These are phyloP conservation scores for Lepidurus packardi DNA, from an alignment of 1,140 invertebrate species.

Conservation along the genomic window DNA sequence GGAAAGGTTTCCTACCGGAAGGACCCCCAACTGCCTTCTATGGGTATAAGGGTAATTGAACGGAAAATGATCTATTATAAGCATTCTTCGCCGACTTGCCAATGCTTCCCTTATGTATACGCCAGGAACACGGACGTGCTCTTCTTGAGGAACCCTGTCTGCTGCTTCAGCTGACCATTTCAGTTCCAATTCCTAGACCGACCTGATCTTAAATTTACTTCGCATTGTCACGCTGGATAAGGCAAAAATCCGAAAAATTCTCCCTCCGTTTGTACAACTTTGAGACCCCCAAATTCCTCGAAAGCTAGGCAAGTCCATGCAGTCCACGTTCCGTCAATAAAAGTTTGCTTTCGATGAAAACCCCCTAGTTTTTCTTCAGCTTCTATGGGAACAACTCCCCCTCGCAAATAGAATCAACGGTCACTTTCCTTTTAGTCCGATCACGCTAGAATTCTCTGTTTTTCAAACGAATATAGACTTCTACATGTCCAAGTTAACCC, in stretches of 20 bases:
- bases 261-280: no score
- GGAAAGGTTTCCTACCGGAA: neutral
- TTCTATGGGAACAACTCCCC: neutral
- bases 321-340: conserved; percentile 19
- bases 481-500: no score
- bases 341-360: neutral
- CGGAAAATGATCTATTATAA: conserved; percentile 22
- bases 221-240: neutral
- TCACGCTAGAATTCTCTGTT: no score
- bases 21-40: neutral
- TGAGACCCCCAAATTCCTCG: neutral
- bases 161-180: conserved; percentile 15
- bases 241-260: neutral
- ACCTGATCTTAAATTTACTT: conserved; percentile 12
- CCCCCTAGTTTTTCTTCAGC: no score
- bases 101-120: neutral
- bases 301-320: conserved; percentile 2
- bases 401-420: neutral
- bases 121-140: neutral
- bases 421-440: neutral
- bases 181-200: neutral
- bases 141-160: neutral
- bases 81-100: neutral
- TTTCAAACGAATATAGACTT: no score
- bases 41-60: conserved; percentile 17